Evolutionary conservation across 2,888 invertebrate genomes (phyloP).

Genomic region (Lasioglossum oenotherae): DNA sequence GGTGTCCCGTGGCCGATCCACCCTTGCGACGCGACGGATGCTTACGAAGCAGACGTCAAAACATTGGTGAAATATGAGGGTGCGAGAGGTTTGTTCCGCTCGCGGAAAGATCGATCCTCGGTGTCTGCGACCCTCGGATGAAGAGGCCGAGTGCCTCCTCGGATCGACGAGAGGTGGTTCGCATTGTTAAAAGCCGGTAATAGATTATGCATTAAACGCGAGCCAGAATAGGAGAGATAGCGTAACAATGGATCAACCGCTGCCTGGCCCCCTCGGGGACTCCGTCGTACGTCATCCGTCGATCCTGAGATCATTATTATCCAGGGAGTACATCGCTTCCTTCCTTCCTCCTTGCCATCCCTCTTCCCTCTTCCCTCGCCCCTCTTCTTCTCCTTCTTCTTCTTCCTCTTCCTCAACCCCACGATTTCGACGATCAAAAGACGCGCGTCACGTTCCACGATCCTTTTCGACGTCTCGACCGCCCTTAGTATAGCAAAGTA

Average conservation of each 20-base stretch:
- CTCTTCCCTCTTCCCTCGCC: constrained; percentile 44
- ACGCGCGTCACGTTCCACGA: constrained; percentile 58
- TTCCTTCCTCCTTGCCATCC: constrained; percentile 48
- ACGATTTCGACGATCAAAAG: constrained; percentile 48
- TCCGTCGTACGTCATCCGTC: constrained; percentile 77
- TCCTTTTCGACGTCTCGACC: constrained; percentile 44
- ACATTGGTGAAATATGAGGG: constrained; percentile 82
- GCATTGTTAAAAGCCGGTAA: constrained; percentile 83
- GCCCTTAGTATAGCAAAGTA: background rate
- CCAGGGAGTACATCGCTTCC: constrained; percentile 58
- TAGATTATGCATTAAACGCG: constrained; percentile 83
- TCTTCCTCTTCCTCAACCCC: constrained; percentile 31
- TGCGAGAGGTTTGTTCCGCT: constrained; percentile 62
- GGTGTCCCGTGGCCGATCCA: constrained; percentile 55
- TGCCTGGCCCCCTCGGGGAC: constrained; percentile 74
- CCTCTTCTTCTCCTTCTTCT: constrained; percentile 31
- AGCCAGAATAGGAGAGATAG: constrained; percentile 79
- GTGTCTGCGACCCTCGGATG: constrained; percentile 65
- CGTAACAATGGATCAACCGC: constrained; percentile 80
- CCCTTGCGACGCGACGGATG: constrained; percentile 66
- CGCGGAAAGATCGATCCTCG: constrained; percentile 76
- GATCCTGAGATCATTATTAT: constrained; percentile 73
- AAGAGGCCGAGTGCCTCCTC: constrained; percentile 65
- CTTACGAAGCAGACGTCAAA: constrained; percentile 81
- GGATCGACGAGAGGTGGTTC: constrained; percentile 68